Conservation (phyloP, 2,888 invertebrate species). For the Antheraea assamensis region DNA sequence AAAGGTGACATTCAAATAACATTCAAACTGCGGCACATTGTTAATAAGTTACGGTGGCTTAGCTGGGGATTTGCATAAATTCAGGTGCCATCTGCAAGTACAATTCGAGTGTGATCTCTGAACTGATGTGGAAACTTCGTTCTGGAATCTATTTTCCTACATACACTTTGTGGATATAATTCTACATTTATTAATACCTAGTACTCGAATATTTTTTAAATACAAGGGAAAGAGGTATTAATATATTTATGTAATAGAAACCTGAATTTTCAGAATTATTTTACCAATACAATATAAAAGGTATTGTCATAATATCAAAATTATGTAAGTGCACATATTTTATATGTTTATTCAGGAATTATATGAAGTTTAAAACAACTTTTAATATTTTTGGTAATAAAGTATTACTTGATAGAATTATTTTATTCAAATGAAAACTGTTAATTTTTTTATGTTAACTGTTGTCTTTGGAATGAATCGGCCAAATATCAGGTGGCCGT, state of each 20-base stretch:
- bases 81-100: conserved; percentile 59
- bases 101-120: conserved; percentile 48
- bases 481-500: too few species aligned
- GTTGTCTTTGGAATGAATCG: too few species aligned
- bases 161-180: conserved; percentile 20
- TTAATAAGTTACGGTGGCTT: conserved; percentile 48
- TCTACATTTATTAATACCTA: neutral
- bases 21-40: conserved; percentile 40
- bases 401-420: too few species aligned
- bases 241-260: neutral
- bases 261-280: neutral
- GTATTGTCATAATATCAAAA: neutral
- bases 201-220: neutral
- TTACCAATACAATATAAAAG: neutral
- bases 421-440: too few species aligned
- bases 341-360: neutral
- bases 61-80: conserved; percentile 56
- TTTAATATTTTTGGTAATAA: too few species aligned
- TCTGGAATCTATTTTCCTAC: conserved; percentile 21
- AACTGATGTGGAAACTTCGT: conserved; percentile 35
- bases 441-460: too few species aligned
- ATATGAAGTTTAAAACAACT: neutral
- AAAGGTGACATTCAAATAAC: conserved; percentile 16
- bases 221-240: neutral
- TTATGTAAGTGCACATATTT: neutral